phyloP scores from a whole-genome alignment of 2,888 invertebrate genomes.

The Scaptomyza tumidula region DNA sequence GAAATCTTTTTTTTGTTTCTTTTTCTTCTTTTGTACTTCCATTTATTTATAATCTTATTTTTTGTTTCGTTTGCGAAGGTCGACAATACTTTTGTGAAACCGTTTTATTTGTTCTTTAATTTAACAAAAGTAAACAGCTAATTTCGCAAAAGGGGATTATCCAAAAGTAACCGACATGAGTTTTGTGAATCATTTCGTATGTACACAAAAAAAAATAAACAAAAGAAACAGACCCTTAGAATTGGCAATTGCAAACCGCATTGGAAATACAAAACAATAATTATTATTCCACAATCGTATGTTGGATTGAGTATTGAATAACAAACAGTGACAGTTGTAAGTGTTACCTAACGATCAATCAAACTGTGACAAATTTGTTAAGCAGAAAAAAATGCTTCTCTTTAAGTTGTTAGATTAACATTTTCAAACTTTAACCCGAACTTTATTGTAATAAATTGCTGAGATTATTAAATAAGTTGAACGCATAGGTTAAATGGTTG shows the following conservation, averaged over 20 bases:
- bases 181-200: conserved; percentile 33
- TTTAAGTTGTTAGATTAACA: background rate
- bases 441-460: conserved; percentile 28
- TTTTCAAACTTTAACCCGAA: background rate
- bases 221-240: conserved; percentile 23
- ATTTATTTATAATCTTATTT: conserved; percentile 1
- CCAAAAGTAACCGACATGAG: conserved; percentile 5
- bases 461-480: conserved; percentile 28
- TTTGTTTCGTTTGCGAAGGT: conserved; percentile 58
- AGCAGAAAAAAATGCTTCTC: background rate
- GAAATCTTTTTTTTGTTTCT: conserved; percentile 32
- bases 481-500: conserved; percentile 31
- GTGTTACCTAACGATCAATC: conserved; percentile 7
- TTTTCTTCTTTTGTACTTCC: conserved; percentile 9
- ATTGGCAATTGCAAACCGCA: conserved; percentile 21
- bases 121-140: conserved; percentile 49
- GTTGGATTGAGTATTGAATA: conserved; percentile 1
- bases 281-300: conserved; percentile 22
- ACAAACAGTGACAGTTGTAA: conserved; percentile 4
- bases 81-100: conserved; percentile 43
- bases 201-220: conserved; percentile 14
- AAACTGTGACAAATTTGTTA: background rate
- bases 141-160: conserved; percentile 36
- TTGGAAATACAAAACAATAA: conserved; percentile 3
- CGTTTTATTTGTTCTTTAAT: conserved; percentile 60